These are phyloP conservation scores for Tetragnatha montana DNA, from an alignment of 2,888 invertebrate species.

Conservation along the genomic window DNA sequence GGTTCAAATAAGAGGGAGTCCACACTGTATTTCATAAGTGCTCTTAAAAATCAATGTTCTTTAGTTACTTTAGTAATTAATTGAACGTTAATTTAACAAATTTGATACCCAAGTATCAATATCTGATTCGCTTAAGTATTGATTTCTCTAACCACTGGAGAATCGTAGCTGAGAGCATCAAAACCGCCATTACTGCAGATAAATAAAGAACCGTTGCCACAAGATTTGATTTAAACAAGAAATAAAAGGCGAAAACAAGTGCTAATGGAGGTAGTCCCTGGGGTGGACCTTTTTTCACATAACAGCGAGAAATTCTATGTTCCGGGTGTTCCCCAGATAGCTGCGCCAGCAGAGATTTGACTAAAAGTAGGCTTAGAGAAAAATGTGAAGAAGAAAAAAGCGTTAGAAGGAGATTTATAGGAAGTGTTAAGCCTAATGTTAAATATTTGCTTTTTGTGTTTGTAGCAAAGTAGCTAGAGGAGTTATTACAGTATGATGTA, in stretches of 20 bases:
- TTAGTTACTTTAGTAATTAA: too few relatives aligned
- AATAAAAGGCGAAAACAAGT: slow-evolving; percentile 6
- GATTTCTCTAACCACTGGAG: background rate
- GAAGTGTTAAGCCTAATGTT: background rate
- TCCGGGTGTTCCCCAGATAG: background rate
- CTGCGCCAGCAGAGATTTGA: slow-evolving; percentile 4
- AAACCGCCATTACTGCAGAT: background rate
- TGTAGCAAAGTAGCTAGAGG: background rate
- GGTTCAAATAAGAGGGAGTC: too few relatives aligned
- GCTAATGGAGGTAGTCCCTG: slow-evolving; percentile 18
- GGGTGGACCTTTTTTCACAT: background rate
- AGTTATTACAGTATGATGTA: background rate
- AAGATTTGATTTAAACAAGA: background rate
- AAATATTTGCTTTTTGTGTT: background rate
- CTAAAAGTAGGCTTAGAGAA: background rate
- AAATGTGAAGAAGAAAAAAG: background rate
- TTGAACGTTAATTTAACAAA: too few relatives aligned
- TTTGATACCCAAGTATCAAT: too few relatives aligned
- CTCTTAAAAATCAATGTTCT: too few relatives aligned
- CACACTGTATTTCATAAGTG: too few relatives aligned
- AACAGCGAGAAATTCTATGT: background rate
- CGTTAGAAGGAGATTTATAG: background rate
- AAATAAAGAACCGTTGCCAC: slow-evolving; percentile 25
- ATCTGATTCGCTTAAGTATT: too few relatives aligned
- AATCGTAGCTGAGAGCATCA: background rate